Conservation (phyloP, 92 coral and sea anemone species). For the Porites divaricata region DNA sequence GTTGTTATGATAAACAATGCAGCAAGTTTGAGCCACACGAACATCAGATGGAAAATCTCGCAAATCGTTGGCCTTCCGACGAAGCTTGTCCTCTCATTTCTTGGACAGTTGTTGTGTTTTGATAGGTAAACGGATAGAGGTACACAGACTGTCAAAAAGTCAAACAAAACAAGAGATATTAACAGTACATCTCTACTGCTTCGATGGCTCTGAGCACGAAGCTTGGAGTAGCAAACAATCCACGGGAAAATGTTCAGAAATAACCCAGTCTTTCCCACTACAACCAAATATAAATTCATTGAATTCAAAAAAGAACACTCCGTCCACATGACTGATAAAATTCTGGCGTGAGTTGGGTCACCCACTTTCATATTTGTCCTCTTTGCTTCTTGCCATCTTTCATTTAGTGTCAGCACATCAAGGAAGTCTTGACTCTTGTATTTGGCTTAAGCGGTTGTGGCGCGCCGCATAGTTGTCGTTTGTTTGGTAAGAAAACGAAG, state of each 20-base stretch:
- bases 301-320: slow-evolving; percentile 56
- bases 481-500: slow-evolving; percentile 20
- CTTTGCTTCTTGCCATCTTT: too few relatives aligned
- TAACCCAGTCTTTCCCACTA: slow-evolving; percentile 65
- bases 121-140: slow-evolving; percentile 77
- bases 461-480: neutral
- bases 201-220: slow-evolving; percentile 52
- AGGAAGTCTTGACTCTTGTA: too few relatives aligned
- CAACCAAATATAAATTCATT: slow-evolving; percentile 64
- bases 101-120: slow-evolving; percentile 45
- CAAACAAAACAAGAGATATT: slow-evolving; percentile 68
- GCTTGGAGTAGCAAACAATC: slow-evolving; percentile 69
- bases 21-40: slow-evolving; percentile 80
- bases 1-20: slow-evolving; percentile 81
- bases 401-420: too few relatives aligned
- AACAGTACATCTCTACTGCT: slow-evolving; percentile 73
- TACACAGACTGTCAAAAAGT: slow-evolving; percentile 66
- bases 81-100: neutral
- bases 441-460: neutral
- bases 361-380: neutral
- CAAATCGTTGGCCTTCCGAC: slow-evolving; percentile 74
- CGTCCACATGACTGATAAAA: neutral
- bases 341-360: neutral
- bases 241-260: slow-evolving; percentile 66
- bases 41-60: slow-evolving; percentile 84